phyloP scores from a whole-genome alignment of 1,140 invertebrate genomes.

The Aphaenogaster ashmeadi region DNA sequence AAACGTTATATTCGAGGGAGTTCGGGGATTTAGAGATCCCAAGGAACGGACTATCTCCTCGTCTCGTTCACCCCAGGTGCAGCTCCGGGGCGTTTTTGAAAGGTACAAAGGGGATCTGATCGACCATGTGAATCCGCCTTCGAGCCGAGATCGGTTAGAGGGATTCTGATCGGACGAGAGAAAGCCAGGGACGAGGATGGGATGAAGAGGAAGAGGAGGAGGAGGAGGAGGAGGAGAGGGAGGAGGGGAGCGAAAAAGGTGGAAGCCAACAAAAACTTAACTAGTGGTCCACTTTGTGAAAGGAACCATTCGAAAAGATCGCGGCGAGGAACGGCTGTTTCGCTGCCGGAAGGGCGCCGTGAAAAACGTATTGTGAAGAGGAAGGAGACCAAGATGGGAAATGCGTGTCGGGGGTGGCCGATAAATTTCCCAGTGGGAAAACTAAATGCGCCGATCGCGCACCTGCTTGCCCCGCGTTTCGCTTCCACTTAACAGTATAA shows the following conservation, averaged over 20 bases:
- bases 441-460: slow-evolving; percentile 19
- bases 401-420: slow-evolving; percentile 45
- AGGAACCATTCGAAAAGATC: slow-evolving; percentile 73
- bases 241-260: slow-evolving; percentile 54
- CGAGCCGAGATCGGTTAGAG: slow-evolving; percentile 69
- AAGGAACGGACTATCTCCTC: not conserved
- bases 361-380: slow-evolving; percentile 64
- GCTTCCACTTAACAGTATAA: not conserved
- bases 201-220: not conserved
- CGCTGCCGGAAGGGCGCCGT: slow-evolving; percentile 66
- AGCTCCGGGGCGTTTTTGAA: slow-evolving; percentile 31
- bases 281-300: slow-evolving; percentile 74
- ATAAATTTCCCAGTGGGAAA: slow-evolving; percentile 43
- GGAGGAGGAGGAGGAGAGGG: not conserved
- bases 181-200: slow-evolving; percentile 2
- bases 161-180: slow-evolving; percentile 69
- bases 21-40: not conserved
- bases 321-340: slow-evolving; percentile 62
- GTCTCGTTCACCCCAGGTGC: slow-evolving; percentile 30
- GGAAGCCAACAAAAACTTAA: slow-evolving; percentile 76
- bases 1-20: not conserved
- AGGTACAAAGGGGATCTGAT: slow-evolving; percentile 64
- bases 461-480: not conserved
- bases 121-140: slow-evolving; percentile 41
- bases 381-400: slow-evolving; percentile 61